Evolutionary conservation across 2,888 invertebrate genomes (phyloP).

Genomic region (Chloromyia formosa): DNA sequence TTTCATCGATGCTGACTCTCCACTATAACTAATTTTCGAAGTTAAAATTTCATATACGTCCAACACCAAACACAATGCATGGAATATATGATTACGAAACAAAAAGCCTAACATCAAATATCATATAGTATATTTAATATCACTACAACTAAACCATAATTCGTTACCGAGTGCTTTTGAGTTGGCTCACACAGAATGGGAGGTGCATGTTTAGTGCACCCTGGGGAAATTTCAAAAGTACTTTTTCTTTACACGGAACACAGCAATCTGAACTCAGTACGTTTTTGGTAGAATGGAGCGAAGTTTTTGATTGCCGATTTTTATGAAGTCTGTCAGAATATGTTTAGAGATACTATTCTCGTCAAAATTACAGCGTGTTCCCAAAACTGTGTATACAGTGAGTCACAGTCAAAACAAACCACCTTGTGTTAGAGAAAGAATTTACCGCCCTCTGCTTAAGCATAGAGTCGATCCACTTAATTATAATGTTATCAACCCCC

Average conservation of each 20-base stretch:
- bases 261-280: conserved; percentile 19
- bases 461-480: no score
- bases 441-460: no score
- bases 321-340: conserved; percentile 1
- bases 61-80: not conserved
- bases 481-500: no score
- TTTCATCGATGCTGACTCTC: not conserved
- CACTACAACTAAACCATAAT: conserved; percentile 1
- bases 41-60: conserved; percentile 1
- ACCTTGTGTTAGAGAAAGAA: no score
- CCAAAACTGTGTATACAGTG: no score
- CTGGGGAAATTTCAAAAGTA: conserved; percentile 50
- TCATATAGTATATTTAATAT: not conserved
- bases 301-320: conserved; percentile 24
- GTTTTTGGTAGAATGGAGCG: not conserved
- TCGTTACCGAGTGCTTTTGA: not conserved
- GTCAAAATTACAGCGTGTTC: no score
- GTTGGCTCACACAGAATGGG: conserved; percentile 8
- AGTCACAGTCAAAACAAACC: no score
- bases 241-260: conserved; percentile 41
- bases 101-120: not conserved
- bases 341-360: conserved; percentile 43
- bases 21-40: not conserved
- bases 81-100: not conserved
- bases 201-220: conserved; percentile 50